Percentiles rank a stretch among this genome's conserved stretches.
Conservation (phyloP, 2,113 vertebrate genomes). For the Paracanthobrama guichenoti region DNA sequence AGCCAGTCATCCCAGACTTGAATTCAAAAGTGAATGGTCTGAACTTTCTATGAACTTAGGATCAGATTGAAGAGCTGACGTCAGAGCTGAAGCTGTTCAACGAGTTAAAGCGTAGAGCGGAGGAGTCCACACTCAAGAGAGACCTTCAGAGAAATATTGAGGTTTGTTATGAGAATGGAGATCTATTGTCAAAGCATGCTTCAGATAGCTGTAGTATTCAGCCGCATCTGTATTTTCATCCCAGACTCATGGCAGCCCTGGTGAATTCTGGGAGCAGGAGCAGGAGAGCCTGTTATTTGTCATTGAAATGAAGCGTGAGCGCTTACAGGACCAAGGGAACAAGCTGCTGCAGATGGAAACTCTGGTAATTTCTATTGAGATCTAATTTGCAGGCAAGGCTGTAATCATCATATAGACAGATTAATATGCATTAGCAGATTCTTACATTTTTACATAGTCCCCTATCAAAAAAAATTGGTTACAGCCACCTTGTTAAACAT, state of each 20-base stretch:
- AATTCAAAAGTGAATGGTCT: background rate
- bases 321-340: conserved; percentile 80
- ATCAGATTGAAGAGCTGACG: conserved; percentile 69
- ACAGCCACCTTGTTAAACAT: background rate
- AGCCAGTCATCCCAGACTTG: conserved; percentile 27
- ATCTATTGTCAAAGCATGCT: background rate
- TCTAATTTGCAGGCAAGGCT: background rate
- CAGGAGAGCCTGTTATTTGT: conserved; percentile 94
- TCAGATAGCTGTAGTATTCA: background rate
- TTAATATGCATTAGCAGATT: background rate
- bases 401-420: background rate
- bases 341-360: conserved; percentile 82
- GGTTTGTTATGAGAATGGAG: conserved; percentile 59
- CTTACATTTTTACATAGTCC: background rate
- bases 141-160: conserved; percentile 85
- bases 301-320: conserved; percentile 91
- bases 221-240: background rate
- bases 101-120: conserved; percentile 79
- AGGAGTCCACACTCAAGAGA: conserved; percentile 82
- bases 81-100: conserved; percentile 80
- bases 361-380: conserved; percentile 70
- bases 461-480: background rate
- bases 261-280: conserved; percentile 94
- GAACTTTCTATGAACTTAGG: conserved; percentile 66
- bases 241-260: conserved; percentile 89